Conservation (phyloP, 2,113 vertebrate species). For the Megatriorchis doriae region DNA sequence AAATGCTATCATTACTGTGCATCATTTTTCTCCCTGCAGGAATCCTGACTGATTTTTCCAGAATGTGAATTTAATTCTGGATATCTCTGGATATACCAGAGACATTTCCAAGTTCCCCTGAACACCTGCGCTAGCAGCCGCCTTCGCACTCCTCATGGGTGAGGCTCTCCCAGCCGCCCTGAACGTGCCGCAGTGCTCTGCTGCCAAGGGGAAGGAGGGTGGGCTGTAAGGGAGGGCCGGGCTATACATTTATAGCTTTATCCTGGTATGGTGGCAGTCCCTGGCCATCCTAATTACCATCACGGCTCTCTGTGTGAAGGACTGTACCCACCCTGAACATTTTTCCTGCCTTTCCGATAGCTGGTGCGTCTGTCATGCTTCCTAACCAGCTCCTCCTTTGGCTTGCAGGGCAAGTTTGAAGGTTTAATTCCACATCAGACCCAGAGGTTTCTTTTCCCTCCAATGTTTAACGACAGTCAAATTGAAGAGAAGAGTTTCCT, state of each 20-base stretch:
- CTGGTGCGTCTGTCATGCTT: fast-evolving
- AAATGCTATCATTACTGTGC: background rate
- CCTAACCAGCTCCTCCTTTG: background rate
- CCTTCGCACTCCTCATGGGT: fast-evolving
- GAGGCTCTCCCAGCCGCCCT: background rate
- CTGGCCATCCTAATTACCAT: background rate
- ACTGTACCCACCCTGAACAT: background rate
- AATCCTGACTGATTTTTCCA: background rate
- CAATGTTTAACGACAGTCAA: background rate
- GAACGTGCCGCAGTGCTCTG: fast-evolving
- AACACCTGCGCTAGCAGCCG: background rate
- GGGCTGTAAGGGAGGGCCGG: background rate
- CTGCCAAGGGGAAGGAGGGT: background rate
- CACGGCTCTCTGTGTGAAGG: background rate
- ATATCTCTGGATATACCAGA: background rate
- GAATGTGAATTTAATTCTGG: background rate
- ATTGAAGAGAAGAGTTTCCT: background rate
- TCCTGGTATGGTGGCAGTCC: background rate
- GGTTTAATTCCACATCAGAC: background rate
- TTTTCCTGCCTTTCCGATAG: background rate
- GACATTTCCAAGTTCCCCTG: background rate
- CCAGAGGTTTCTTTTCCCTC: background rate
- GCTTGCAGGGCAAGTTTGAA: background rate
- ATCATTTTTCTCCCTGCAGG: background rate
- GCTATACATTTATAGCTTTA: background rate